phyloP scores from a whole-genome alignment of 2,113 vertebrate genomes.

The Struthio camelus region DNA sequence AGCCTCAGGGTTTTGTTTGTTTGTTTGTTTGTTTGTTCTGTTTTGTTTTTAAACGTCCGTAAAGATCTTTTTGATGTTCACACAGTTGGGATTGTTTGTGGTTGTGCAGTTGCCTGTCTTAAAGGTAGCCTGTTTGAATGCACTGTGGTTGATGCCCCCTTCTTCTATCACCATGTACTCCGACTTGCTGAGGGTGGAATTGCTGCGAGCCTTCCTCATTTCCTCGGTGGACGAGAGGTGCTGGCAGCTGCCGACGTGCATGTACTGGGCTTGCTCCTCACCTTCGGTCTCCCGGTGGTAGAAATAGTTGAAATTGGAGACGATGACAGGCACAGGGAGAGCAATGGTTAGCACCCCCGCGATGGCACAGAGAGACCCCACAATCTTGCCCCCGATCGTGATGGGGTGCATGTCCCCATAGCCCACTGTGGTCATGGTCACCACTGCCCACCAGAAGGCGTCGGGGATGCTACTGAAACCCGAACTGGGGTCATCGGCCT shows the following conservation, averaged over 20 bases:
- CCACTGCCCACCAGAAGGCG: conserved; percentile 99
- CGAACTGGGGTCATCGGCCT: conserved; percentile 93
- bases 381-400: conserved; percentile 97
- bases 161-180: conserved; percentile 98
- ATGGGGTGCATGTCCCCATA: conserved; percentile 98
- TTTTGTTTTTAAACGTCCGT: conserved; percentile 88
- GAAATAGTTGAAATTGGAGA: conserved; percentile 99
- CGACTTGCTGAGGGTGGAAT: conserved; percentile 94
- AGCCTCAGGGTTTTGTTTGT: neutral
- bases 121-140: conserved; percentile 92
- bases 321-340: conserved; percentile 95
- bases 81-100: conserved; percentile 90
- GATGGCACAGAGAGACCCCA: conserved; percentile 95
- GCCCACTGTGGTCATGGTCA: conserved; percentile 98
- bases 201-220: conserved; percentile 88
- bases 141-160: conserved; percentile 84
- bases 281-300: conserved; percentile 97
- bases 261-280: conserved; percentile 96
- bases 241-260: conserved; percentile 95
- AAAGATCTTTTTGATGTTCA: conserved; percentile 96
- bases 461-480: conserved; percentile 96
- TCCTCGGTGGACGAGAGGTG: conserved; percentile 90
- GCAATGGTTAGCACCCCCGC: conserved; percentile 96
- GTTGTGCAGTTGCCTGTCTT: conserved; percentile 81
- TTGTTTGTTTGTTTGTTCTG: neutral